Evolutionary conservation across 2,888 invertebrate genomes (phyloP).

Genomic region (Coronaproctus castanopsis): DNA sequence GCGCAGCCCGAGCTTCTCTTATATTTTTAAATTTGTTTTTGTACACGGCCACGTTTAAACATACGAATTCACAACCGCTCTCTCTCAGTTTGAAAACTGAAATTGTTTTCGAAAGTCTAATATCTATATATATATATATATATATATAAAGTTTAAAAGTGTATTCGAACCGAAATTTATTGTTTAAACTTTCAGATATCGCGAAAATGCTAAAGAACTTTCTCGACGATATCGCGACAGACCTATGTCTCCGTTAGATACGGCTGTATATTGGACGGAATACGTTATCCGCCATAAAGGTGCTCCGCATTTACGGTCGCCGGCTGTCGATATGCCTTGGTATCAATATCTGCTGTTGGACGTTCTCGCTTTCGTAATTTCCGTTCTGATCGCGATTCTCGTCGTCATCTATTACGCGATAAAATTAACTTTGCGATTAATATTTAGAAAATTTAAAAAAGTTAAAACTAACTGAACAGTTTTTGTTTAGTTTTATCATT

Average conservation of each 20-base stretch:
- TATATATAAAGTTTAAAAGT: background rate
- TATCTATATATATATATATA: background rate
- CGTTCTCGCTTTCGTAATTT: slow-evolving; percentile 16
- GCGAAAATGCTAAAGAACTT: slow-evolving; percentile 15
- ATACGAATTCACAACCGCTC: too few species aligned
- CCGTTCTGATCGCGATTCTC: background rate
- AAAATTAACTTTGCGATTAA: too few species aligned
- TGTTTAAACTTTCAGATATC: slow-evolving; percentile 16
- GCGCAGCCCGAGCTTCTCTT: too few species aligned
- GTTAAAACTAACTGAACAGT: too few species aligned
- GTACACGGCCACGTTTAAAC: too few species aligned
- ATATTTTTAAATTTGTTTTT: too few species aligned
- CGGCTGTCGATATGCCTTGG: slow-evolving; percentile 20
- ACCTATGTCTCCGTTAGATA: slow-evolving; percentile 35
- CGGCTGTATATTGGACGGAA: slow-evolving; percentile 42
- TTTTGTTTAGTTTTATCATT: too few species aligned
- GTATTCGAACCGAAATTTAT: too few species aligned
- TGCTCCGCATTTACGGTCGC: slow-evolving; percentile 18
- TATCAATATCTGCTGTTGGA: slow-evolving; percentile 22
- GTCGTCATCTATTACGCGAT: slow-evolving; percentile 4
- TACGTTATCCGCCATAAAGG: slow-evolving; percentile 38
- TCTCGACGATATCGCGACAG: slow-evolving; percentile 28
- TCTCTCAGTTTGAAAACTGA: too few species aligned
- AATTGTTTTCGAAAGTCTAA: too few species aligned
- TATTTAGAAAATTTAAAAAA: too few species aligned